Evolutionary conservation across 2,113 vertebrate species (phyloP), one percentile per base, ranked within the genome.

Genomic region (Scomber scombrus): DNA sequence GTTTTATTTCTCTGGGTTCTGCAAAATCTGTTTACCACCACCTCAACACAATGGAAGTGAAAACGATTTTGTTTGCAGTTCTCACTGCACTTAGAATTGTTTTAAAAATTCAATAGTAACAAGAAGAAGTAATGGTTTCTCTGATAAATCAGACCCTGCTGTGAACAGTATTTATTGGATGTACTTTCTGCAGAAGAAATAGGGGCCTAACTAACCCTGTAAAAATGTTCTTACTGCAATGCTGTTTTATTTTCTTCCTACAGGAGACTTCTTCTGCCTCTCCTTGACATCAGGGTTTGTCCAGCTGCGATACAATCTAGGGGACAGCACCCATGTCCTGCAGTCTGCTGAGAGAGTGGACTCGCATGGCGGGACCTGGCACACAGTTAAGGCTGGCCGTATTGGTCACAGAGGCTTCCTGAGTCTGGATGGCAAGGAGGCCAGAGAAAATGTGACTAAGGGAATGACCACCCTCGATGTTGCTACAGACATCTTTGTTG

Each of bases 261-360:
- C 86, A 98, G 97, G 96, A 78, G 96, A 98, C 81, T 98, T 98
- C 82, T 73, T 99, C 66, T 96, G 96, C 56, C 66, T 97, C 50
- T 96, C 95, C 18, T 82, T 97, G 89, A 89, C 83, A 18, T 94
- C 93, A 0, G 92, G 95, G 26, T 96, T 93, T 78, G 79, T 95
- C 70, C 96, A 97, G 85, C 85, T 97, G 75, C 89, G 94, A 69
- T 98, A 96, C 89, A 96, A 96, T 64, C 95, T 97, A 0, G 96
- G 96, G 16, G 96, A 97, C 14, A 87, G 80, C 74, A 94, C 91
- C 21, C 45, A 95, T 46, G 12, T 93, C 75, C 87, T 97, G 18
- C 94, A 94, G 89, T 93, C 92, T 11, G 55, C 26, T 14, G 87
- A 91, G 54, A 88, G 70, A 54, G 91, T 96, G 60, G 92, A 84